These are phyloP conservation scores for Pocillopora grandis DNA, from an alignment of 92 coral and sea anemone genomes.

Conservation along the genomic window DNA sequence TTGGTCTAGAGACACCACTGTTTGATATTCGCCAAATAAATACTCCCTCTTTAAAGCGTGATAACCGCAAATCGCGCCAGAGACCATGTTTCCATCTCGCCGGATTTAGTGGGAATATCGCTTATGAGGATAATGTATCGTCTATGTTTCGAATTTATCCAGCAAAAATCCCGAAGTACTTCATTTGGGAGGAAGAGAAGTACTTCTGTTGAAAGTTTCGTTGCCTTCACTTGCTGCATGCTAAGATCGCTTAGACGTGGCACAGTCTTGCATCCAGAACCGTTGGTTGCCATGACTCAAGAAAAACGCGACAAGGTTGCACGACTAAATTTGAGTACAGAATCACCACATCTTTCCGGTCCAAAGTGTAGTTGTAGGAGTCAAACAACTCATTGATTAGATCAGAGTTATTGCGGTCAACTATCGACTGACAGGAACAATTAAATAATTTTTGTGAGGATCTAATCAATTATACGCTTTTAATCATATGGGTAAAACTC, in stretches of 20 bases:
- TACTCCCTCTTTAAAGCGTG: slow-evolving; percentile 4
- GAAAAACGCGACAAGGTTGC: neutral
- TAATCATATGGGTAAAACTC: too few relatives aligned
- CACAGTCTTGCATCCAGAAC: neutral
- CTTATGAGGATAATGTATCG: neutral
- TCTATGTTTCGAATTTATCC: neutral
- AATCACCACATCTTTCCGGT: too few relatives aligned
- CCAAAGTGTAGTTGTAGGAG: too few relatives aligned
- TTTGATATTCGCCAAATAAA: slow-evolving; percentile 19
- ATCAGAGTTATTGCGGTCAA: too few relatives aligned
- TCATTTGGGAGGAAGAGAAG: slow-evolving; percentile 12
- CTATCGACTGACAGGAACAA: too few relatives aligned
- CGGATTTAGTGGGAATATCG: slow-evolving; percentile 6
- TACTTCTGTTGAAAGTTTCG: slow-evolving; percentile 2
- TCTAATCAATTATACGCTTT: too few relatives aligned
- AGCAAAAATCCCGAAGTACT: slow-evolving; percentile 13
- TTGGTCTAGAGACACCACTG: slow-evolving; percentile 11
- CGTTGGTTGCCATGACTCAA: neutral
- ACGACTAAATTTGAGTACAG: too few relatives aligned
- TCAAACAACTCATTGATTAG: too few relatives aligned
- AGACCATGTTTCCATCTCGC: slow-evolving; percentile 1
- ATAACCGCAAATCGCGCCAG: slow-evolving; percentile 27
- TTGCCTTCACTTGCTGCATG: neutral
- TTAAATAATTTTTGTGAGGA: too few relatives aligned
- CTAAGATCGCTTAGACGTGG: slow-evolving; percentile 8